Evolutionary conservation across 2,888 invertebrate species (phyloP), one percentile per base, ranked within the genome.

Genomic region (Conomelus anceps): DNA sequence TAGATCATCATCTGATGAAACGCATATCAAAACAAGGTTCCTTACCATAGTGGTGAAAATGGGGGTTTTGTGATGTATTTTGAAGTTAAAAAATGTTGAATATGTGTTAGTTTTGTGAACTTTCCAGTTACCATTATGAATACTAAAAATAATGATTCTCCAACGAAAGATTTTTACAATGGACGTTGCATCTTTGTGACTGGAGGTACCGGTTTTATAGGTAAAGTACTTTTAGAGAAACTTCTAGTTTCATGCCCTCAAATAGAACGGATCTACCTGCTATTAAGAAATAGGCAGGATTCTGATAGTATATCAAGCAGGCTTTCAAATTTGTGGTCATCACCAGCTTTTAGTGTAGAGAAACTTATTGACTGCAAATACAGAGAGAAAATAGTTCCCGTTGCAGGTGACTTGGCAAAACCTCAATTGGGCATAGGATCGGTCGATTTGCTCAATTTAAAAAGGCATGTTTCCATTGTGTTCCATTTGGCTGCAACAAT

Each of bases 161-260:
- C 63, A n/a, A 63, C 63, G n/a, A 63, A 63, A 63, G 63, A 63
- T 3, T 86, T 86, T 86, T 86, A 86, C 29, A 86, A 86, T 26
- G 24, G 24, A 26, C 86, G 86, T 11, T 86, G 13, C 29, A 23
- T 88, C 22, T 88, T 88, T 22, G 26, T 88, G 22, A 88, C 88
- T n/a, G 88, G 88, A 85, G 88, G 85, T 0, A 88, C 88, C 22
- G 88, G 88, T 29, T 88, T 88, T 85, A 85, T 88, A 34, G 88
- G 88, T 22, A 88, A 88, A 85, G 88, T 88, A 26, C 85, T 88
- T 24, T 17, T 88, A 26, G 23, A 85, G 13, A 88, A 88, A 26
- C 23, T 88, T 22, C 85, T 88, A 11, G 29, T 34, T 22, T 88
- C 88, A n/a, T 88, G 88, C 22, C 29, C 85, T 3, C 85, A 34